phyloP scores from a whole-genome alignment of 2,888 invertebrate genomes.

The Dynastes grantii region DNA sequence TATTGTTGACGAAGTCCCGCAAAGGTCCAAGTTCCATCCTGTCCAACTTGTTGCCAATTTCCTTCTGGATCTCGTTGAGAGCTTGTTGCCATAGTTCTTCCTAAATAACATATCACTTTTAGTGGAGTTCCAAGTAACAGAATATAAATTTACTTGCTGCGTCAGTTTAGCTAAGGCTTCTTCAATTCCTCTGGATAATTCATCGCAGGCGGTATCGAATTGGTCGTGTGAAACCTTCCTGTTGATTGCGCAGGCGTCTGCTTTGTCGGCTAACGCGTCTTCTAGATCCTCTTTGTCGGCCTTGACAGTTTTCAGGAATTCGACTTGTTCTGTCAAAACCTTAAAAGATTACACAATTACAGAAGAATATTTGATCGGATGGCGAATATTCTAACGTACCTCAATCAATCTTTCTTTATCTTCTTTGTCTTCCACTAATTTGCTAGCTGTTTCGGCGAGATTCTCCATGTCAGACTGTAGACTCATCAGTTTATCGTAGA shows the following conservation, averaged over 20 bases:
- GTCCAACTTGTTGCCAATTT: slow-evolving; percentile 79
- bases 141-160: slow-evolving; percentile 71
- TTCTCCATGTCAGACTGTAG: slow-evolving; percentile 70
- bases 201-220: slow-evolving; percentile 80
- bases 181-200: slow-evolving; percentile 77
- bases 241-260: slow-evolving; percentile 79
- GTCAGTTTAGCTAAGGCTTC: slow-evolving; percentile 77
- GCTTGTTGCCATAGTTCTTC: slow-evolving; percentile 79
- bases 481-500: slow-evolving; percentile 67
- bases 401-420: slow-evolving; percentile 73
- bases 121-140: not conserved
- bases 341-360: slow-evolving; percentile 61
- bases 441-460: slow-evolving; percentile 66
- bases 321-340: slow-evolving; percentile 78
- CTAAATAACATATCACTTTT: slow-evolving; percentile 61
- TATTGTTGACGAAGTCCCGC: slow-evolving; percentile 77
- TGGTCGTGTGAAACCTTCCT: slow-evolving; percentile 83
- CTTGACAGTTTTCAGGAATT: slow-evolving; percentile 78
- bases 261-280: slow-evolving; percentile 83
- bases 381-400: slow-evolving; percentile 64
- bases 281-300: slow-evolving; percentile 82
- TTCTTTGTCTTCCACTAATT: slow-evolving; percentile 74
- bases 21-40: slow-evolving; percentile 78
- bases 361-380: not conserved
- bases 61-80: slow-evolving; percentile 78